Evolutionary conservation across 2,888 invertebrate genomes (phyloP).

Genomic region (Labia minor): DNA sequence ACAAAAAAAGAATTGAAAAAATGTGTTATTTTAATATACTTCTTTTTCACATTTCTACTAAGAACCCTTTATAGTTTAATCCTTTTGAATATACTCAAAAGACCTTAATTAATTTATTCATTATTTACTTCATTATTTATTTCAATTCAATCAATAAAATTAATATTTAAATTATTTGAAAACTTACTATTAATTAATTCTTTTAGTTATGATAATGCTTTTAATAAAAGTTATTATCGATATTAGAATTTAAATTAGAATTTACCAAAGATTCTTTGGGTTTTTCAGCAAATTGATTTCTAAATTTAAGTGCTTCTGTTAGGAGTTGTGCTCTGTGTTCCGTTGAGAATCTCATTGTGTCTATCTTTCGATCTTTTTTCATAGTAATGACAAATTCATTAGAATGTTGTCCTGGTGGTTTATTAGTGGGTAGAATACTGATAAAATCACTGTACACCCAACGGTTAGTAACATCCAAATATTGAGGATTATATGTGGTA

Average conservation of each 20-base stretch:
- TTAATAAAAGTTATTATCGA: neutral
- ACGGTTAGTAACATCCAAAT: conserved; percentile 84
- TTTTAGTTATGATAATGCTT: neutral
- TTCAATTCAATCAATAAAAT: no score
- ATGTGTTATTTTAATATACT: no score
- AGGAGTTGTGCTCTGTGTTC: conserved; percentile 88
- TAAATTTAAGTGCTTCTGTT: conserved; percentile 76
- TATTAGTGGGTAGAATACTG: conserved; percentile 47
- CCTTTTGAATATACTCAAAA: no score
- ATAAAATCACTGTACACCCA: conserved; percentile 78
- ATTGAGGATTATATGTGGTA: conserved; percentile 92
- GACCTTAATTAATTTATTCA: no score
- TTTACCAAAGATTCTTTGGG: conserved; percentile 63
- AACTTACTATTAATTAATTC: no score
- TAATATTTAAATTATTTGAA: no score
- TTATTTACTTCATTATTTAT: no score
- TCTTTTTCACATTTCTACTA: no score
- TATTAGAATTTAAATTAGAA: conserved; percentile 4
- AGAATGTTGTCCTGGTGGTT: conserved; percentile 40
- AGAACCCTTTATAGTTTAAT: no score
- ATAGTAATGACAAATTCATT: conserved; percentile 72
- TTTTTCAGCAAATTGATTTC: conserved; percentile 69
- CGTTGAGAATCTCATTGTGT: conserved; percentile 91
- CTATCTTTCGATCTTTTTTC: conserved; percentile 81
- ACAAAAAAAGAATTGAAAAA: conserved; percentile 29